Percentiles rank a stretch among this genome's conserved stretches.
phyloP scores from a whole-genome alignment of 2,113 vertebrate genomes.

The Sarotherodon lohbergeri region DNA sequence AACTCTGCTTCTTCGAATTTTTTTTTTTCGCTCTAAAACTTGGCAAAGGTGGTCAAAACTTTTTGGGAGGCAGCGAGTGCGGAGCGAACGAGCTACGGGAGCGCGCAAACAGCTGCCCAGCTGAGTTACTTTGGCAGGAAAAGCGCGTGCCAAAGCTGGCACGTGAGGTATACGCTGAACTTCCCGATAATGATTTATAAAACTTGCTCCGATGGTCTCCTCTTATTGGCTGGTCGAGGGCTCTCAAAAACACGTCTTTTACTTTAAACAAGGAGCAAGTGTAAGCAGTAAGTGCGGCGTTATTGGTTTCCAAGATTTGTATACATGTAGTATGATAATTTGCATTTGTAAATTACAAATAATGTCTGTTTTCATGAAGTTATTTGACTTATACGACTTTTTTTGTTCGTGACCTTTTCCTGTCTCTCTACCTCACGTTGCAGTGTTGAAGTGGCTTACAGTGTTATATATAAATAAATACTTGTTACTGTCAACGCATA shows the following conservation, averaged over 20 bases:
- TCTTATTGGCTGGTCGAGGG: neutral
- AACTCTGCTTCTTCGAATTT: neutral
- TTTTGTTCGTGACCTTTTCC: neutral
- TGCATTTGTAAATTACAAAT: neutral
- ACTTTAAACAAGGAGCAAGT: neutral
- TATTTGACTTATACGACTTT: neutral
- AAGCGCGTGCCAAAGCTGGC: constrained; percentile 45
- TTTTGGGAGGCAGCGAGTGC: neutral
- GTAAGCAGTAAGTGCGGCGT: neutral
- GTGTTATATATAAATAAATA: neutral
- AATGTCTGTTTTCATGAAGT: neutral
- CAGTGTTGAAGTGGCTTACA: neutral
- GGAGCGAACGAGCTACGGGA: constrained; percentile 15
- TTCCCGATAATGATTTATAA: neutral
- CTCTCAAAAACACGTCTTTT: neutral
- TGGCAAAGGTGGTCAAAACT: neutral
- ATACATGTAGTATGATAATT: neutral
- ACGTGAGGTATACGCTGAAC: constrained; percentile 33
- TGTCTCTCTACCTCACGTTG: neutral
- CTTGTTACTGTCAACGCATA: neutral
- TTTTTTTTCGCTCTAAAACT: neutral
- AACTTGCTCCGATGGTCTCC: neutral
- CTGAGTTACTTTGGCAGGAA: constrained; percentile 12
- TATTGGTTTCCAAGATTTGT: neutral
- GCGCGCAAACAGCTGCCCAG: constrained; percentile 68